Conservation (phyloP, 2,888 invertebrate species). For the Erynnis tages region DNA sequence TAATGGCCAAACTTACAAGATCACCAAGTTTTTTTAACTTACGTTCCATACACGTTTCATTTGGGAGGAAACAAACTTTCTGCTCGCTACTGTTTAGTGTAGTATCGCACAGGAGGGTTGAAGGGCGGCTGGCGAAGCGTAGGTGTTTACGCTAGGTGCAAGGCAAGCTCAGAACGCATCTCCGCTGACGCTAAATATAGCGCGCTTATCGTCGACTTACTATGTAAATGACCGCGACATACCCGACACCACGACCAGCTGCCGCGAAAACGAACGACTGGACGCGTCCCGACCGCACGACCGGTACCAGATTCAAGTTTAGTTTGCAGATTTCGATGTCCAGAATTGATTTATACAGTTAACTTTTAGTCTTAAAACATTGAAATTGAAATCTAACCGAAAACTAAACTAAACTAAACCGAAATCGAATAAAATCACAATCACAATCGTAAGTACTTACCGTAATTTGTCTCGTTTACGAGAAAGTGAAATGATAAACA, state of each 20-base stretch:
- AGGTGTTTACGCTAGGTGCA: constrained; percentile 54
- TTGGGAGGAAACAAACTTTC: too few species aligned
- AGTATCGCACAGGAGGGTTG: too few species aligned
- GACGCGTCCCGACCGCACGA: constrained; percentile 52
- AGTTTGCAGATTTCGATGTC: constrained; percentile 26
- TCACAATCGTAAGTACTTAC: too few species aligned
- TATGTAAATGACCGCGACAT: constrained; percentile 79
- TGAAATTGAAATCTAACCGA: too few species aligned
- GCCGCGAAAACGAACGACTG: constrained; percentile 68
- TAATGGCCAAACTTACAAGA: too few species aligned
- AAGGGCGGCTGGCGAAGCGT: constrained; percentile 40
- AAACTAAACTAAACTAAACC: too few species aligned
- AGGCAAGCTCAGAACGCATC: constrained; percentile 54
- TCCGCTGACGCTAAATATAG: constrained; percentile 73
- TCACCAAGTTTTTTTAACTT: too few species aligned
- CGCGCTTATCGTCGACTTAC: constrained; percentile 76
- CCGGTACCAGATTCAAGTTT: constrained; percentile 57
- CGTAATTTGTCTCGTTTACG: too few species aligned
- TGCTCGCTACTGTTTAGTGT: too few species aligned
- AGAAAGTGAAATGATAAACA: too few species aligned
- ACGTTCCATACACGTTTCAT: too few species aligned
- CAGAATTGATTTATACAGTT: background rate
- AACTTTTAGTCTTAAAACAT: background rate
- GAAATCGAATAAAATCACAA: too few species aligned
- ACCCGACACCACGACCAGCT: constrained; percentile 60